These are phyloP conservation scores for Hiodon tergisus DNA, from an alignment of 2,113 vertebrate genomes.

Conservation along the genomic window DNA sequence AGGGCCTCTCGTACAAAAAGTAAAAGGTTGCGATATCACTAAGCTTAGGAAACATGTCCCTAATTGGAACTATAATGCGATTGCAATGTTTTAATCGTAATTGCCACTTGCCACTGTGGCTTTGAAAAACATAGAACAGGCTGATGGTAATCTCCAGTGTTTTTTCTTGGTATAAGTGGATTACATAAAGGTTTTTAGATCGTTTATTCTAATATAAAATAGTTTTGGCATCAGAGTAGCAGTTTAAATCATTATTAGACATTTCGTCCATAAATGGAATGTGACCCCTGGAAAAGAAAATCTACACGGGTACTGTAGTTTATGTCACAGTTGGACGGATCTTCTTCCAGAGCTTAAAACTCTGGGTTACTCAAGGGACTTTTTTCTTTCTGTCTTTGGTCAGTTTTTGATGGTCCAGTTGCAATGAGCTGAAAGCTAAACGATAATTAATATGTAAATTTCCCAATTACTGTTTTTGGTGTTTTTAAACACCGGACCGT, in stretches of 20 bases:
- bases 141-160: no score
- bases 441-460: conserved; percentile 63
- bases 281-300: conserved; percentile 30
- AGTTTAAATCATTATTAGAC: background rate
- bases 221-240: conserved; percentile 12
- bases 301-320: conserved; percentile 49
- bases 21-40: no score
- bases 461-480: conserved; percentile 51
- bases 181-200: no score
- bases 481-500: conserved; percentile 33
- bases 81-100: no score
- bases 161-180: no score
- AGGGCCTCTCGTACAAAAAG: no score
- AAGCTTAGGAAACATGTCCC: no score
- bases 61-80: no score
- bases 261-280: conserved; percentile 26
- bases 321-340: conserved; percentile 59
- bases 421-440: conserved; percentile 70
- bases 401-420: conserved; percentile 88
- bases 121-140: background rate
- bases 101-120: no score
- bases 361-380: conserved; percentile 55
- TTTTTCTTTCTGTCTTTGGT: conserved; percentile 56
- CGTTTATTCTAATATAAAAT: background rate
- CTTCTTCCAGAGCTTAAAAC: conserved; percentile 48